Conservation (phyloP, 2,797 vertebrate genomes). For the Fringilla coelebs region DNA sequence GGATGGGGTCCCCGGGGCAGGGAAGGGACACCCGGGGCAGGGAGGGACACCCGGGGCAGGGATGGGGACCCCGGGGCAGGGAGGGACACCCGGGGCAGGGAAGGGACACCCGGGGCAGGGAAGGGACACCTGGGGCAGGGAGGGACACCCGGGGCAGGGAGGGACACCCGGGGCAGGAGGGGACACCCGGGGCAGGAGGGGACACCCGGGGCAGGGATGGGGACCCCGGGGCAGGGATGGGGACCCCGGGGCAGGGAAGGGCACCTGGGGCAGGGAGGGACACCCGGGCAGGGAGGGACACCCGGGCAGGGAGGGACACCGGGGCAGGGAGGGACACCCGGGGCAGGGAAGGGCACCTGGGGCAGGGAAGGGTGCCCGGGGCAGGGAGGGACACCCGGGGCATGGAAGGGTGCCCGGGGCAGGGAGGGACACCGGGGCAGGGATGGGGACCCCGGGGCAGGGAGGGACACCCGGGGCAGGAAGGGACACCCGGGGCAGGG, state of each 20-base stretch:
- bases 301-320: too few relatives aligned
- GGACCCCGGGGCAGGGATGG: neutral
- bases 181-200: neutral
- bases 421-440: neutral
- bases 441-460: neutral
- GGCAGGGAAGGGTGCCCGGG: neutral
- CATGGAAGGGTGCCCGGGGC: neutral
- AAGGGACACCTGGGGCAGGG: neutral
- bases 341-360: neutral
- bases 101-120: neutral
- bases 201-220: neutral
- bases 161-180: too few relatives aligned
- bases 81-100: neutral
- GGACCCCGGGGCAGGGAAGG: too few relatives aligned
- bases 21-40: neutral
- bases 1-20: neutral
- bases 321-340: too few relatives aligned
- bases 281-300: neutral
- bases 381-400: neutral
- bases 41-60: neutral
- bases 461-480: neutral
- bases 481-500: too few relatives aligned
- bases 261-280: neutral
- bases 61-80: too few relatives aligned
- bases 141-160: neutral